Percentiles rank a stretch among this genome's conserved stretches.
Evolutionary conservation across 1,140 invertebrate species (phyloP).

Genomic region (Polypedilum pembai): DNA sequence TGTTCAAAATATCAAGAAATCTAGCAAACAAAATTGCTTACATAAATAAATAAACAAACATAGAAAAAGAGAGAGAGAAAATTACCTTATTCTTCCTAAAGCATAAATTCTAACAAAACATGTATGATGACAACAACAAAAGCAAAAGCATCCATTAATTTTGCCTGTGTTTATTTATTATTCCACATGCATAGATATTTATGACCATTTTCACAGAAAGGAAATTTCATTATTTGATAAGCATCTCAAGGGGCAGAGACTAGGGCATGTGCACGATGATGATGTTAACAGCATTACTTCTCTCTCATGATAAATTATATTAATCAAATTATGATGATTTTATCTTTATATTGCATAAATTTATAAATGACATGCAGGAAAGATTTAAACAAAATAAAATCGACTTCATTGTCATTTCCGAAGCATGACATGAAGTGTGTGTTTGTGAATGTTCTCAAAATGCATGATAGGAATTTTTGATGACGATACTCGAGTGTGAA

Average conservation of each 20-base stretch:
- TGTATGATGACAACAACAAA: no score
- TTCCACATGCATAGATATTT: slow-evolving; percentile 14
- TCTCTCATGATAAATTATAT: background rate
- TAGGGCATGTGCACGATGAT: background rate
- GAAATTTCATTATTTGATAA: slow-evolving; percentile 28
- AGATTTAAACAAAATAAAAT: no score
- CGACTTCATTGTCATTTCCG: no score
- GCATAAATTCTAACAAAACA: no score
- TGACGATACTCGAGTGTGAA: background rate
- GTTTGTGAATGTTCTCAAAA: background rate
- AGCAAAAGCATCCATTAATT: no score
- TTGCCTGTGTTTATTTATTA: slow-evolving; percentile 3
- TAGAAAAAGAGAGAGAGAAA: no score
- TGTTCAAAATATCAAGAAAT: no score
- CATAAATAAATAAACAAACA: no score
- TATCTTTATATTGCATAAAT: background rate
- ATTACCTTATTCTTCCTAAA: no score
- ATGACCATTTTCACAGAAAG: slow-evolving; percentile 22
- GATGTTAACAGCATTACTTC: background rate
- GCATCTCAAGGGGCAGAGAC: background rate
- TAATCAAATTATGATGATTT: slow-evolving; percentile 24
- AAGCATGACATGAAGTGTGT: background rate
- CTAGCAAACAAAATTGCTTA: no score
- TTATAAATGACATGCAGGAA: background rate
- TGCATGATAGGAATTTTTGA: slow-evolving; percentile 11